Evolutionary conservation across 2,113 vertebrate genomes (phyloP), one percentile per base, ranked within the genome.

Genomic region (Phyllopteryx taeniolatus): DNA sequence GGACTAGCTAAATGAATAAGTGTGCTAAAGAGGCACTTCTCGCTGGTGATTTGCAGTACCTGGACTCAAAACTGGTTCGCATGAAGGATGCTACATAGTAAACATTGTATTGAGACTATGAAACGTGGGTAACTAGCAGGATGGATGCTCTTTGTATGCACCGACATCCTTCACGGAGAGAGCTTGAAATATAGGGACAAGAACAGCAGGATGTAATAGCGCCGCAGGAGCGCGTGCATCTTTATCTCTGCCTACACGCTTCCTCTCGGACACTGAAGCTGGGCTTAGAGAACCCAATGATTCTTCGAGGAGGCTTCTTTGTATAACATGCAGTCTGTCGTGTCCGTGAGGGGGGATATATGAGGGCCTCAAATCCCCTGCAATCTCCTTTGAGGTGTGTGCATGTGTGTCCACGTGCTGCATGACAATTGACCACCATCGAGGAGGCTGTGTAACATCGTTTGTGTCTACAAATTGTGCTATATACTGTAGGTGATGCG

Each of bases 331-430:
- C 64, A 66, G 77, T 73, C 66, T 74, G 78, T 70, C 39, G 69
- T 74, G 78, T 73, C 54, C 75, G 79, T 72, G 39, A 53, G 49
- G 74, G 59, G 70, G 68, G 64, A 74, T 83, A 79, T 85, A 63
- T 49, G 73, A 80, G 70, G 71, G 71, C 69, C 67, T 78, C 77
- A 90, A 91, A 90, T 88, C 88, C 86, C 77, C 83, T 83, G 68
- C 89, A 88, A 91, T 91, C 84, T 88, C 76, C 79, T 80, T 75
- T 85, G 82, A 83, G 79, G 82, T 85, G 80, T 87, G 80, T 75
- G 67, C 65, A 67, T 73, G 77, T 66, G 69, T 75, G 75, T 83
- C 81, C 73, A 88, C 80, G 72, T 79, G 79, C 83, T 85, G 88
- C 86, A 92, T 91, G 76, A 77, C 82, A 90, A 90, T 89, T 84